These are phyloP conservation scores for Semibalanus balanoides DNA, from an alignment of 1,140 invertebrate species.

Conservation along the genomic window DNA sequence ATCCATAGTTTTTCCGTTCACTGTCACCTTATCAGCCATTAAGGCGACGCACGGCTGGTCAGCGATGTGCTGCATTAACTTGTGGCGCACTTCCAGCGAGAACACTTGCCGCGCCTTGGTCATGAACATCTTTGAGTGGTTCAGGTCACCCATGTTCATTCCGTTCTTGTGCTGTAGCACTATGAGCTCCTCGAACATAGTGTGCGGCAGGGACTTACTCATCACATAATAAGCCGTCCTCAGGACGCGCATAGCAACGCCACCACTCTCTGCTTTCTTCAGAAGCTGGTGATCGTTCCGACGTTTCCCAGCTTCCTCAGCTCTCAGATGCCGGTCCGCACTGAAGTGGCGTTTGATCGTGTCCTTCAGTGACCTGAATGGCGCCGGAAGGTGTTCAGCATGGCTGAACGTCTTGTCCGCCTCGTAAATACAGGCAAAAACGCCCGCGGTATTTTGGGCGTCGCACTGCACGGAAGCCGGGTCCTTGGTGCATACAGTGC, in stretches of 20 bases:
- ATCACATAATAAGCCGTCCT: neutral
- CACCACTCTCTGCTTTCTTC: neutral
- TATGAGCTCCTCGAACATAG: neutral
- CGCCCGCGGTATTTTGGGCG: too few relatives aligned
- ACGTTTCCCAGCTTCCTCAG: neutral
- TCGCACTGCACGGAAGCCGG: too few relatives aligned
- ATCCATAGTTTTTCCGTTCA: neutral
- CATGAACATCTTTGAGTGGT: neutral
- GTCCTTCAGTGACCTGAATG: neutral
- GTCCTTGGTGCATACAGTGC: too few relatives aligned
- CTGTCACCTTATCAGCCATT: neutral
- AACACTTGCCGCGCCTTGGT: neutral
- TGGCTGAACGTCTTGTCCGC: too few relatives aligned
- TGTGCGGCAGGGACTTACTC: neutral
- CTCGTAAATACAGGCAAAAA: too few relatives aligned
- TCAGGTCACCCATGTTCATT: neutral
- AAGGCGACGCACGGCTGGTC: neutral
- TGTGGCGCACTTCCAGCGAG: neutral
- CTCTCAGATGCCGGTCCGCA: neutral
- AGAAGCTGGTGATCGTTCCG: neutral
- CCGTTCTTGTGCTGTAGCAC: neutral
- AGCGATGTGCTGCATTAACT: neutral
- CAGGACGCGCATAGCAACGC: neutral
- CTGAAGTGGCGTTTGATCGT: neutral
- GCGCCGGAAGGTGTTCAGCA: neutral